Base-by-base conservation (phyloP, 2,888 invertebrate genomes). In the Lypha dubia region DNA sequence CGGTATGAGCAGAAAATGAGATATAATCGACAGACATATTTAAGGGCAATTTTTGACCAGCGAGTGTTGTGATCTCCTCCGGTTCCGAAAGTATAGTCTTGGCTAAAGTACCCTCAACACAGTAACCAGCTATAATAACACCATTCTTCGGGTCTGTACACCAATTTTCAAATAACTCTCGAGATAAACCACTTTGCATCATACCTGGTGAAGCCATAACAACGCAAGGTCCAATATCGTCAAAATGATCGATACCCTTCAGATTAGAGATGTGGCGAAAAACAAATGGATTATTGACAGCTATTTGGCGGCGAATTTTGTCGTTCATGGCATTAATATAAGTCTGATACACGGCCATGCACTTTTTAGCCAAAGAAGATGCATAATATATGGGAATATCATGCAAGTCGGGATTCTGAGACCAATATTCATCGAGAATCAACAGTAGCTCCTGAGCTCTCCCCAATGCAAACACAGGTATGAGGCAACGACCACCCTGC, bases 251-350 rank as follows among this genome's bases (percentile, higher is more conserved):
- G 89, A 99, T 99, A 56, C 99, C 90, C 75, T 98, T 98, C 4
- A 98, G 92, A 91, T 98, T 98, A 1, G 97, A 97, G 87, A 99
- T 99, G 92, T 99, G 99, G 86, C 98, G 96, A 93, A 99, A 99
- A 2, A 99, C 97, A 93, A 99, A 99, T 0, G 99, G 99, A 93
- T 99, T 99, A 91, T 98, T 98, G 86, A 99, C 96, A 1, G 98
- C 98, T 90, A 99, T 99, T 93, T 99, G 99, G 1, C 98, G 93
- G 15, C 97, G 95, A 87, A 99, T 99, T 90, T 96, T 96, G 89
- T 99, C 98, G 92, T 99, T 99, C 99, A 99, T 99, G 0, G 99
- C 99, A 93, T 99, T 99, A 3, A 99, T 96, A 92, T 99, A 99
- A 0, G 99, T 99, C 93, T 99, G 99, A 93, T 99, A 99, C 0